Evolutionary conservation across 1,140 invertebrate genomes (phyloP), one percentile per base, ranked within the genome.

Genomic region (Cydia amplana): DNA sequence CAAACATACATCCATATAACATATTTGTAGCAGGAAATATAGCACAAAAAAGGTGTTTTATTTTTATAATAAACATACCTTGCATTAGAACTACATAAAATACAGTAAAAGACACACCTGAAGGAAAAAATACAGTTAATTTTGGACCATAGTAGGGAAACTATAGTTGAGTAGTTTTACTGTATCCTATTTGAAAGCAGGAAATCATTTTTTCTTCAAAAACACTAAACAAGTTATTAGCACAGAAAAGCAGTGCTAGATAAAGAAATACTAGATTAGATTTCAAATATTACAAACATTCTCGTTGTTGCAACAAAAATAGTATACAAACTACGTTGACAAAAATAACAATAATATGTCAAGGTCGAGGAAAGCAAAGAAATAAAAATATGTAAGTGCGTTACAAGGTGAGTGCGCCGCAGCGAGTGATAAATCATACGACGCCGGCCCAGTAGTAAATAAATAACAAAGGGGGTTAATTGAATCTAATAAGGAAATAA

Each of bases 401-500:
- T 10, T 60, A 73, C 46, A 51, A 75, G 73, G 23, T 75, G 76
- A 55, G 72, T 78, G 49, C 74, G 74, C 76, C 76, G 76, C 80
- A 79, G 80, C 81, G 78, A 77, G 73, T 76, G 74, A 82, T 80
- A 75, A 81, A 80, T 78, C 79, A 55, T 70, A 74, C 79, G 77
- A 79, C 77, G 67, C 36, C 49, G 23, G 55, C 63, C 28, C 55
- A 20, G 72, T 51, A 55, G 18, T 32, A 75, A 80, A 73, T 43
- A 75, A 70, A 70, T 70, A 87, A 86, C 82, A 86, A 87, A 90
- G 82, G 83, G 83, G 80, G 82, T 78, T 76, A 76, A 84, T 83
- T 79, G 74, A 79, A 82, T 79, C 80, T 86, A 91, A 89, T 87
- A 84, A 87, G 86, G 84, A 93, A 87, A 88, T 85, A 40, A 67